Evolutionary conservation across 2,888 invertebrate genomes (phyloP).

Genomic region (Glyphotaelius pellucidus): DNA sequence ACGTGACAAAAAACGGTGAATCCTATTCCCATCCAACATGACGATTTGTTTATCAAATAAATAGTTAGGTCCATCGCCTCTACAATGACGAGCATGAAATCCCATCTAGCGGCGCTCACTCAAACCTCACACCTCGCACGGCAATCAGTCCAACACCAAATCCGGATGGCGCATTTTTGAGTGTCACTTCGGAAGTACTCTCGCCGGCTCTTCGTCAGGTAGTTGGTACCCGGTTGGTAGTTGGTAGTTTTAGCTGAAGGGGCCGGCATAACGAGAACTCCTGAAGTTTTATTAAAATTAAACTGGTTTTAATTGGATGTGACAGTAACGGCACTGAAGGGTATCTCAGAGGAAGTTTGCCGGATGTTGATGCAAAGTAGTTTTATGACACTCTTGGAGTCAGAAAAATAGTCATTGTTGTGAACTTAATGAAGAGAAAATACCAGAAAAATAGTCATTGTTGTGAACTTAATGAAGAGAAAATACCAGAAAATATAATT

Average conservation of each 20-base stretch:
- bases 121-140: conserved; percentile 34
- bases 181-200: conserved; percentile 58
- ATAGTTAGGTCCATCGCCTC: conserved; percentile 25
- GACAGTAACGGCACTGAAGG: conserved; percentile 42
- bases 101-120: conserved; percentile 31
- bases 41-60: conserved; percentile 50
- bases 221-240: neutral
- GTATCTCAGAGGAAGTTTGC: neutral
- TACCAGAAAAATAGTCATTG: neutral
- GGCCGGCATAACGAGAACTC: conserved; percentile 45
- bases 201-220: conserved; percentile 41
- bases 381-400: neutral
- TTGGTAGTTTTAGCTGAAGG: conserved; percentile 5
- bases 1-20: neutral
- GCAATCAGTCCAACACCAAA: conserved; percentile 51
- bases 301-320: conserved; percentile 60
- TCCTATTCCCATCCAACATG: conserved; percentile 28
- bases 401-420: neutral
- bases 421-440: neutral
- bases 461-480: neutral
- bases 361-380: neutral
- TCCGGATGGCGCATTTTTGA: conserved; percentile 55
- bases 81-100: conserved; percentile 37
- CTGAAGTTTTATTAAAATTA: conserved; percentile 52
- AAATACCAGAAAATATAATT: neutral